A percentile compares a stretch with the other conserved stretches of the same genome.
Conservation (phyloP, 1,140 invertebrate species). For the Drosophila pandora region DNA sequence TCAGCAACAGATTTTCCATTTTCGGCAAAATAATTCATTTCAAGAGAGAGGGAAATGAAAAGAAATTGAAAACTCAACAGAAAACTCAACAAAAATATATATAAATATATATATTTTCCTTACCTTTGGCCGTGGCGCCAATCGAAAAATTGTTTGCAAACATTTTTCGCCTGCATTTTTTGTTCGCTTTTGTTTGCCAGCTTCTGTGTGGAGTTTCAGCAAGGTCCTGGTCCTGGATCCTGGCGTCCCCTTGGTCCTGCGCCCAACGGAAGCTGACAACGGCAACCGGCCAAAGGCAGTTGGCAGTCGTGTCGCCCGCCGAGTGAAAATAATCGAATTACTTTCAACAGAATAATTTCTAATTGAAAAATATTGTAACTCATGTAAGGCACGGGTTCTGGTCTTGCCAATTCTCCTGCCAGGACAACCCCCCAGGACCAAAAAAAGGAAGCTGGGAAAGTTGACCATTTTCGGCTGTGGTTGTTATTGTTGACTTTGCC, state of each 20-base stretch:
- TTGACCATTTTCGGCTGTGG: slow-evolving; percentile 31
- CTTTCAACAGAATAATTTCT: slow-evolving; percentile 84
- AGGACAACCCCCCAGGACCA: slow-evolving; percentile 12
- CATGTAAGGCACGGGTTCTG: slow-evolving; percentile 48
- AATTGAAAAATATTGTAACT: slow-evolving; percentile 84
- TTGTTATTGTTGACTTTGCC: slow-evolving; percentile 23
- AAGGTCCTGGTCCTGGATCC: slow-evolving; percentile 23
- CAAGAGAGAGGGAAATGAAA: slow-evolving; percentile 35
- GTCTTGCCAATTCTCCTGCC: slow-evolving; percentile 14
- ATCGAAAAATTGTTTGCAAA: slow-evolving; percentile 77
- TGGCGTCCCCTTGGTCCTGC: slow-evolving; percentile 11
- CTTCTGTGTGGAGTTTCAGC: slow-evolving; percentile 13
- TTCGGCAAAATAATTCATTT: slow-evolving; percentile 55
- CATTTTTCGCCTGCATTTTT: slow-evolving; percentile 68
- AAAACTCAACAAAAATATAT: slow-evolving; percentile 62
- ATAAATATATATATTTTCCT: slow-evolving; percentile 45
- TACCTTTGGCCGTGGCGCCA: slow-evolving; percentile 62
- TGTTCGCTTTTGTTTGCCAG: slow-evolving; percentile 27
- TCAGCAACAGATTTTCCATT: slow-evolving; percentile 76
- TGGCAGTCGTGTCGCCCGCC: slow-evolving; percentile 59
- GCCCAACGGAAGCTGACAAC: slow-evolving; percentile 51
- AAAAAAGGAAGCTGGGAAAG: slow-evolving; percentile 13
- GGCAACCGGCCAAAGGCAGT: slow-evolving; percentile 47
- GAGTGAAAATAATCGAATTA: slow-evolving; percentile 84
- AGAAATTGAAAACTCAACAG: slow-evolving; percentile 75